Evolutionary conservation across 2,888 invertebrate genomes (phyloP).

Genomic region (Ornithoptera alexandrae): DNA sequence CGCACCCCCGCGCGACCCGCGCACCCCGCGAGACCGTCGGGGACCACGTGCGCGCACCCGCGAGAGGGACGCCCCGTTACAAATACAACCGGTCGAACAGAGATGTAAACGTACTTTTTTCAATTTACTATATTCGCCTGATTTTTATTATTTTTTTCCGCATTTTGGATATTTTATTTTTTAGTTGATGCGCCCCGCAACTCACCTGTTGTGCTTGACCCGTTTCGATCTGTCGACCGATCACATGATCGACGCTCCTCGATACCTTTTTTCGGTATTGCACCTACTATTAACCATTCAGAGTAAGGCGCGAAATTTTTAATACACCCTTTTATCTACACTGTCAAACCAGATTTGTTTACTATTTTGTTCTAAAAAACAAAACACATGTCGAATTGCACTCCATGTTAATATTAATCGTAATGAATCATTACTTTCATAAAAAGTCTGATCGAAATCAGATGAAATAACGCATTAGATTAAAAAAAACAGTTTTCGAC

Average conservation of each 20-base stretch:
- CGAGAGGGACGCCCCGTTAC: slow-evolving; percentile 54
- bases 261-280: slow-evolving; percentile 55
- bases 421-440: too few relatives aligned
- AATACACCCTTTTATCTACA: slow-evolving; percentile 31
- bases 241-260: slow-evolving; percentile 73
- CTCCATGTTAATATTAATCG: too few relatives aligned
- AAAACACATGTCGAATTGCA: too few relatives aligned
- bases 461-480: too few relatives aligned
- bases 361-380: slow-evolving; percentile 3
- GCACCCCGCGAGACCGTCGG: slow-evolving; percentile 50
- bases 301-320: slow-evolving; percentile 33
- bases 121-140: slow-evolving; percentile 77
- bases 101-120: slow-evolving; percentile 68
- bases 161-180: slow-evolving; percentile 80
- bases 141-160: slow-evolving; percentile 79
- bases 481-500: neutral
- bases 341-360: neutral
- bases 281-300: slow-evolving; percentile 42
- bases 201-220: slow-evolving; percentile 80
- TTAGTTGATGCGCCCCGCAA: slow-evolving; percentile 78
- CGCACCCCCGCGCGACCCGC: slow-evolving; percentile 40
- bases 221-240: slow-evolving; percentile 73
- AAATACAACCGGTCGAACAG: slow-evolving; percentile 39
- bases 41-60: slow-evolving; percentile 72
- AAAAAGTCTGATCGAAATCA: too few relatives aligned